These are phyloP conservation scores for Nasonia vitripennis DNA, from an alignment of 1,140 invertebrate genomes.

Conservation along the genomic window DNA sequence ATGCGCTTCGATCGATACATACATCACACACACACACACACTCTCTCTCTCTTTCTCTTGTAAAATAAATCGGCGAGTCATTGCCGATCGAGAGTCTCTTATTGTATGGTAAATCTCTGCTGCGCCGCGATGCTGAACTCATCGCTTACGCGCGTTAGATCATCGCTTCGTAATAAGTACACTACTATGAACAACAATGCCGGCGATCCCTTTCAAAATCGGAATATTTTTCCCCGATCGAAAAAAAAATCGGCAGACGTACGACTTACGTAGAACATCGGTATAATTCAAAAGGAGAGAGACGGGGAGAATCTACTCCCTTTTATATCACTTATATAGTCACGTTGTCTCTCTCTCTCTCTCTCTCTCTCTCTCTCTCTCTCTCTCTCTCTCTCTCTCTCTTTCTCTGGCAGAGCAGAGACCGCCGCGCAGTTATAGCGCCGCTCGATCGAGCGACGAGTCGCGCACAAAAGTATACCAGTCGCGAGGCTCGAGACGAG, in stretches of 20 bases:
- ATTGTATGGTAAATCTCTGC: not conserved
- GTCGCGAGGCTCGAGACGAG: not conserved
- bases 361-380: not conserved
- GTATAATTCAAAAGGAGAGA: not conserved
- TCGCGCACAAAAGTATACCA: not conserved
- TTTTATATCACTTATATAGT: slow-evolving; percentile 4
- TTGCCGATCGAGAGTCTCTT: not conserved
- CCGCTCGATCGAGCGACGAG: not conserved
- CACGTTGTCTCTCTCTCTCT: not conserved
- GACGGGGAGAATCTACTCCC: not conserved
- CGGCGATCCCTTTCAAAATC: too few relatives aligned
- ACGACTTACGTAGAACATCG: too few relatives aligned
- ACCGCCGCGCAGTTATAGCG: not conserved
- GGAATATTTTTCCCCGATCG: too few relatives aligned
- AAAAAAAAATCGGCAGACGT: too few relatives aligned
- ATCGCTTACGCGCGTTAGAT: not conserved
- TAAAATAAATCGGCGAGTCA: not conserved
- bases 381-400: too few relatives aligned
- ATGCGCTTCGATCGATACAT: too few relatives aligned
- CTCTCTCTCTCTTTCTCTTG: too few relatives aligned
- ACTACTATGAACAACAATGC: too few relatives aligned
- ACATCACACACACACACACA: too few relatives aligned
- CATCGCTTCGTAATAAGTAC: not conserved
- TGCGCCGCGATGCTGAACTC: not conserved
- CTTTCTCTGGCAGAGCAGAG: too few relatives aligned